These are phyloP conservation scores for Buathra laborator DNA, from an alignment of 2,888 invertebrate genomes.

Conservation along the genomic window DNA sequence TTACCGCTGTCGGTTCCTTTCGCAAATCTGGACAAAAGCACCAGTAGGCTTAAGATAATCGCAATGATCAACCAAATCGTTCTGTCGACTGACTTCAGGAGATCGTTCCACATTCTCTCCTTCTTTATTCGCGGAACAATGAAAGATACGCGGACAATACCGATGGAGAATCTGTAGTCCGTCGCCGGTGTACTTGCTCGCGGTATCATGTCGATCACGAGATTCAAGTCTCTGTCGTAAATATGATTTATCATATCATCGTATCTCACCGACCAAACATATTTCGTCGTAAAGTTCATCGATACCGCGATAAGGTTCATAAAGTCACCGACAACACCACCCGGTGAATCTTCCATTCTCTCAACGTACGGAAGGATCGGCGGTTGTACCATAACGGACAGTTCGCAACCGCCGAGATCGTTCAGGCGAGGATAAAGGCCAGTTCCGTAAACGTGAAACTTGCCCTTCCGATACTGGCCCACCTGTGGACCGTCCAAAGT, in stretches of 20 bases:
- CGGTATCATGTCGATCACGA: conserved; percentile 66
- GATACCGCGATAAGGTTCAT: conserved; percentile 60
- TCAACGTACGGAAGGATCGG: conserved; percentile 68
- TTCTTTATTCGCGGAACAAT: conserved; percentile 45
- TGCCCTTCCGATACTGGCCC: conserved; percentile 56
- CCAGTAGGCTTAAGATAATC: conserved; percentile 39
- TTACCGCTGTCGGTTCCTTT: conserved; percentile 51
- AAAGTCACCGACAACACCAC: conserved; percentile 67
- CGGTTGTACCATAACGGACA: conserved; percentile 71
- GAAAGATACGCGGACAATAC: conserved; percentile 32
- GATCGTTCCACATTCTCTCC: conserved; percentile 49
- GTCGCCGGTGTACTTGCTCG: conserved; percentile 56
- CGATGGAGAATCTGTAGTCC: conserved; percentile 56
- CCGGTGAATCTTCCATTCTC: conserved; percentile 59
- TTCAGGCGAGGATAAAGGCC: conserved; percentile 63
- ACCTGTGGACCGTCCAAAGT: conserved; percentile 62
- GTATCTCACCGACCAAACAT: conserved; percentile 62
- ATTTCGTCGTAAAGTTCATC: conserved; percentile 70
- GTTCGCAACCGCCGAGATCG: conserved; percentile 69
- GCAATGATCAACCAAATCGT: conserved; percentile 60
- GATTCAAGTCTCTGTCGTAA: conserved; percentile 64
- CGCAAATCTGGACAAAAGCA: conserved; percentile 36
- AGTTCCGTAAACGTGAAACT: conserved; percentile 44
- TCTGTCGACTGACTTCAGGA: conserved; percentile 61
- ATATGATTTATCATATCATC: conserved; percentile 62